Evolutionary conservation across 1,140 invertebrate genomes (phyloP).

Genomic region (Patella vulgata): DNA sequence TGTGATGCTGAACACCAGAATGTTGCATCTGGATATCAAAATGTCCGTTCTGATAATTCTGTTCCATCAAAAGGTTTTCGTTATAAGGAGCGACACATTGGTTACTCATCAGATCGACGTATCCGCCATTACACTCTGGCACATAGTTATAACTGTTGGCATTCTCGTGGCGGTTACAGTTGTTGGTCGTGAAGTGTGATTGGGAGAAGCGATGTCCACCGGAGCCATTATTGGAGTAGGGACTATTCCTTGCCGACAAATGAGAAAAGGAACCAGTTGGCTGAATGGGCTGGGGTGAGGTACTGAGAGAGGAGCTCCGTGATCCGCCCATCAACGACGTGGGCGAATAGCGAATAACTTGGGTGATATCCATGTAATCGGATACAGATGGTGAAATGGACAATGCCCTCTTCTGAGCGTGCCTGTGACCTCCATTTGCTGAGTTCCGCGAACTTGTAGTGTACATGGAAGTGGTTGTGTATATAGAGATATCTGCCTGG

Average conservation of each 20-base stretch:
- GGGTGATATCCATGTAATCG: constrained; percentile 88
- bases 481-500: constrained; percentile 51
- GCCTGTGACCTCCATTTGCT: constrained; percentile 47
- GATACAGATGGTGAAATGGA: constrained; percentile 92
- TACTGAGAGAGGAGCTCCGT: constrained; percentile 70
- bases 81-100: constrained; percentile 54
- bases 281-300: constrained; percentile 42
- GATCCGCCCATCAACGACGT: constrained; percentile 90
- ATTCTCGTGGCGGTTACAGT: constrained; percentile 41
- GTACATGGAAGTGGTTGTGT: constrained; percentile 46
- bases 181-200: constrained; percentile 44
- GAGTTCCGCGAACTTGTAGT: constrained; percentile 60
- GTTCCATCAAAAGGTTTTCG: constrained; percentile 56
- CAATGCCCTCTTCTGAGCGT: constrained; percentile 80
- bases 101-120: constrained; percentile 56
- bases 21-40: constrained; percentile 6
- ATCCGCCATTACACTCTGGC: constrained; percentile 46
- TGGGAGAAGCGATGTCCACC: constrained; percentile 42
- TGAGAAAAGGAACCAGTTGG: constrained; percentile 86
- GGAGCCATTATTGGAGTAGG: constrained; percentile 36
- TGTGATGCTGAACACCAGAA: constrained; percentile 35
- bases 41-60: constrained; percentile 27
- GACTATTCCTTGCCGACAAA: constrained; percentile 80
- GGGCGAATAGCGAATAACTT: constrained; percentile 93
- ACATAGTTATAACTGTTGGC: constrained; percentile 39